Conservation (phyloP, 2,797 vertebrate genomes). For the Pogoniulus pusillus region DNA sequence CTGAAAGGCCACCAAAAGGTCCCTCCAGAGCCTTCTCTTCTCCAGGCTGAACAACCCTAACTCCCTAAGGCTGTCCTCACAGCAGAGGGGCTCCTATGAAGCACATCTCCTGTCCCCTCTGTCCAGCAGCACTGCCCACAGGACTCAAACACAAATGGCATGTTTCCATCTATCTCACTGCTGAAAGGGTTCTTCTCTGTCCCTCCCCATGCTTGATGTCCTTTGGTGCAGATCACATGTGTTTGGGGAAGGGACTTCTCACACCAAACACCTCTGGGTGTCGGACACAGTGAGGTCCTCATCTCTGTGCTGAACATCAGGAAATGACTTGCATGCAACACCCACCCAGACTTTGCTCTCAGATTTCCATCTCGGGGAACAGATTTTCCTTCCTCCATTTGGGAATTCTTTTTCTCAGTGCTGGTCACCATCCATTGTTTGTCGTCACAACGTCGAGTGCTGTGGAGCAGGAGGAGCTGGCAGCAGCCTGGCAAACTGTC, state of each 20-base stretch:
- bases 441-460: neutral
- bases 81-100: no score
- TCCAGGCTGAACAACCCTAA: no score
- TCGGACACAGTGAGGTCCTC: neutral
- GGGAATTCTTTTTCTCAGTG: neutral
- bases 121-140: neutral
- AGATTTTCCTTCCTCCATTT: neutral
- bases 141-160: rapidly evolving
- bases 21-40: no score
- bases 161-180: no score
- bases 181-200: neutral
- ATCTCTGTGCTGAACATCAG: neutral
- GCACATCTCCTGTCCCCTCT: neutral
- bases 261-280: neutral
- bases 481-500: neutral
- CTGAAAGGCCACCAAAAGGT: no score
- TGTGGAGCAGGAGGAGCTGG: neutral
- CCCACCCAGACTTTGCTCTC: neutral
- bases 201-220: neutral
- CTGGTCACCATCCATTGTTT: neutral
- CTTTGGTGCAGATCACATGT: rapidly evolving
- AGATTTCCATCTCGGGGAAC: neutral
- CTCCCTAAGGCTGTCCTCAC: no score
- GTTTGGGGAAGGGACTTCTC: neutral
- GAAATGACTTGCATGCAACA: neutral